These are phyloP conservation scores for Chitala chitala DNA, from an alignment of 2,113 vertebrate genomes.

Conservation along the genomic window DNA sequence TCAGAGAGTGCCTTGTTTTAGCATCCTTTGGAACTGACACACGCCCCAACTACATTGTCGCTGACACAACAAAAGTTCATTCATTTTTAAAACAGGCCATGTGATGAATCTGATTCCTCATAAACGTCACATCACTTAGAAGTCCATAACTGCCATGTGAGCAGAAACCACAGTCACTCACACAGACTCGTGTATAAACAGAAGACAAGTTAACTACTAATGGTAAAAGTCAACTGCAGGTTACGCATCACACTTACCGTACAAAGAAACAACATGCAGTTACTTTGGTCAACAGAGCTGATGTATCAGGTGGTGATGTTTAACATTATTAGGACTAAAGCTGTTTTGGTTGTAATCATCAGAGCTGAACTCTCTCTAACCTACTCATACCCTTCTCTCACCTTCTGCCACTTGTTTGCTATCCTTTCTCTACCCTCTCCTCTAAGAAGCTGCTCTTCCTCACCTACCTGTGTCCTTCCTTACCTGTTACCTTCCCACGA, in stretches of 20 bases:
- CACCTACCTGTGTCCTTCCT: background rate
- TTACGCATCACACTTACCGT: background rate
- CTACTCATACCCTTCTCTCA: slow-evolving; percentile 16
- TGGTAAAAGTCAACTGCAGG: slow-evolving; percentile 28
- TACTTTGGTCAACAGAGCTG: background rate
- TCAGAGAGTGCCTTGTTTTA: background rate
- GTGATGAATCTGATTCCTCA: no score
- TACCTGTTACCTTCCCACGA: background rate
- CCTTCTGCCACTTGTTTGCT: background rate
- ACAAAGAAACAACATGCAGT: background rate
- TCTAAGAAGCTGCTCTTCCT: slow-evolving; percentile 40
- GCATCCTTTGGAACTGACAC: background rate
- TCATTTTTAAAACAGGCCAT: no score
- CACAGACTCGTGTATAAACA: slow-evolving; percentile 29
- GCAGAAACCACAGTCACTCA: slow-evolving; percentile 1
- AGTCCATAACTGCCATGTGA: background rate
- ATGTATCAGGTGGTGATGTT: slow-evolving; percentile 18
- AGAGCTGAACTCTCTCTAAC: slow-evolving; percentile 22
- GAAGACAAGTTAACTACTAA: slow-evolving; percentile 46
- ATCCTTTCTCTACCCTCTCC: slow-evolving; percentile 30
- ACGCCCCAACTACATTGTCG: background rate
- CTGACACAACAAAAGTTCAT: no score
- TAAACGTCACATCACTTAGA: no score
- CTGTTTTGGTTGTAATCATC: background rate
- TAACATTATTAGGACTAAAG: no score